Evolutionary conservation across 2,113 vertebrate species (phyloP).

Genomic region (Pycnonotus jocosus): DNA sequence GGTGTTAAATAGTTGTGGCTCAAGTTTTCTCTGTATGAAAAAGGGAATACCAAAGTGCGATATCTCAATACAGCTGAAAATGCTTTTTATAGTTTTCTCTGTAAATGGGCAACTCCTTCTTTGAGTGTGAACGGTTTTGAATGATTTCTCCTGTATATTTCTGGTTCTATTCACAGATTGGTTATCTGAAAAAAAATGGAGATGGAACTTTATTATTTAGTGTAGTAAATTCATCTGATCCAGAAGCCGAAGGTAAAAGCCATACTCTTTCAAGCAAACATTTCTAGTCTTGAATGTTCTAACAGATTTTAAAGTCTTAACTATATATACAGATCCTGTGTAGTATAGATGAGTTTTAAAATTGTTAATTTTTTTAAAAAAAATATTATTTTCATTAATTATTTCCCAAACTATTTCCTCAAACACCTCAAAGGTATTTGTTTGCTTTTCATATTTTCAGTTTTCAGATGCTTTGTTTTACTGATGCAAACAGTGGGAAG

Average conservation of each 20-base stretch:
- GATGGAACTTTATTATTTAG: conserved; percentile 85
- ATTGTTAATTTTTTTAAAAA: not conserved
- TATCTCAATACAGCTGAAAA: not conserved
- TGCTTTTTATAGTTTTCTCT: not conserved
- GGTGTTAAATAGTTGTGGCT: not conserved
- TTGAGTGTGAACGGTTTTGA: not conserved
- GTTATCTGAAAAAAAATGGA: conserved; percentile 86
- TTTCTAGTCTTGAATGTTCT: not conserved
- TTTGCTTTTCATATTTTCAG: not conserved
- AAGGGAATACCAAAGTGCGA: not conserved
- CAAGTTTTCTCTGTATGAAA: not conserved
- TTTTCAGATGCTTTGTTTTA: not conserved
- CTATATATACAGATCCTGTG: not conserved
- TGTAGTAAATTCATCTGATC: conserved; percentile 89
- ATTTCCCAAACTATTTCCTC: not conserved
- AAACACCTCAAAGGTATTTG: not conserved
- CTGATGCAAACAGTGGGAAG: not conserved
- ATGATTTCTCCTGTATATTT: not conserved
- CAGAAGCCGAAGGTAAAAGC: conserved; percentile 85
- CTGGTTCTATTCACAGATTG: conserved; percentile 80
- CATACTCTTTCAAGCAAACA: not conserved
- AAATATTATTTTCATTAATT: not conserved
- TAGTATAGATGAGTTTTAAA: not conserved
- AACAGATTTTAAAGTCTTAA: not conserved
- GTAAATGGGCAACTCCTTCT: not conserved